phyloP scores from a whole-genome alignment of 1,140 invertebrate genomes.

The Lerema accius region DNA sequence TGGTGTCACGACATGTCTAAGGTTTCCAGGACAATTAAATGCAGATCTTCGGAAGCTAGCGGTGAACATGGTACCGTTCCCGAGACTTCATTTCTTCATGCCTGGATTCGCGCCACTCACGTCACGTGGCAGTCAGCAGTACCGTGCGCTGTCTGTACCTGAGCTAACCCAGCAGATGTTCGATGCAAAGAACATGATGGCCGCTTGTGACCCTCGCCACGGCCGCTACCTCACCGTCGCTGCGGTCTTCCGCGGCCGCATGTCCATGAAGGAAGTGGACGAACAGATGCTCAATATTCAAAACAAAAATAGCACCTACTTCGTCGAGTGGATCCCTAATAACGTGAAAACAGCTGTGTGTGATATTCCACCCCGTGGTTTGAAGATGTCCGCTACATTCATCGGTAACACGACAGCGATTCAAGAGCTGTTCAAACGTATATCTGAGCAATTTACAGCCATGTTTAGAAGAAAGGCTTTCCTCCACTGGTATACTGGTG shows the following conservation, averaged over 20 bases:
- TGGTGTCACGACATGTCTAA: slow-evolving; percentile 93
- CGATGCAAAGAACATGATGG: slow-evolving; percentile 97
- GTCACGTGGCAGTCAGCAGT: slow-evolving; percentile 93
- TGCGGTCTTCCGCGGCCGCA: slow-evolving; percentile 92
- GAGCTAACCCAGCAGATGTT: slow-evolving; percentile 96
- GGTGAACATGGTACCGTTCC: slow-evolving; percentile 99
- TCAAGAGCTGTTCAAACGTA: too few species aligned
- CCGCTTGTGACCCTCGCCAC: slow-evolving; percentile 92
- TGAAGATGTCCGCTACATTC: too few species aligned
- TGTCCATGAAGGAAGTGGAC: slow-evolving; percentile 97
- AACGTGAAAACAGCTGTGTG: too few species aligned
- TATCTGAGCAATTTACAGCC: too few species aligned
- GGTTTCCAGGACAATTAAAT: slow-evolving; percentile 92
- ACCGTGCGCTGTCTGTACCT: slow-evolving; percentile 93
- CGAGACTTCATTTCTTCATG: slow-evolving; percentile 98
- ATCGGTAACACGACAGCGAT: too few species aligned
- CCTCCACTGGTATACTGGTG: too few species aligned
- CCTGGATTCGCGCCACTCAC: slow-evolving; percentile 97
- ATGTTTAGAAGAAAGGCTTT: too few species aligned
- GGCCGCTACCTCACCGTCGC: slow-evolving; percentile 92
- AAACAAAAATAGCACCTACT: too few species aligned
- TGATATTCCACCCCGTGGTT: too few species aligned
- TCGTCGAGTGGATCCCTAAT: too few species aligned
- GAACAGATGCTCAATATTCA: slow-evolving; percentile 84
- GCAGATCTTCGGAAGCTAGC: slow-evolving; percentile 97